Percentiles rank a stretch among this genome's conserved stretches.
These are phyloP conservation scores for Sorex araneus DNA, from an alignment of 2,113 vertebrate species.

Conservation along the genomic window DNA sequence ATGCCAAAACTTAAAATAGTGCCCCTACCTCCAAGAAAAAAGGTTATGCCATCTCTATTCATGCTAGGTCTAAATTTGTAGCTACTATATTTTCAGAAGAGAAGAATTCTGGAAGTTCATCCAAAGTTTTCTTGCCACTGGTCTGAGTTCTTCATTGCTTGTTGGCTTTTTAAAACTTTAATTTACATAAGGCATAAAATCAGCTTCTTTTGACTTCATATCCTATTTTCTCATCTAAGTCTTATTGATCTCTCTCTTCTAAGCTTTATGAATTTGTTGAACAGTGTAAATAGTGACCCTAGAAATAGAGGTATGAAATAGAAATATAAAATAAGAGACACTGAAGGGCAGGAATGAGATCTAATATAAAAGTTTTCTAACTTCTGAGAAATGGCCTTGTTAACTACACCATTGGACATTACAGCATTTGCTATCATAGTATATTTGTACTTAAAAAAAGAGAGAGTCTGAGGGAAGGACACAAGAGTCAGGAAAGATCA, in stretches of 20 bases:
- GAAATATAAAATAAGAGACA: background rate
- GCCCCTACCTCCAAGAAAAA: background rate
- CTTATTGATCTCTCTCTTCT: constrained; percentile 11
- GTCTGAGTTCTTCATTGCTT: background rate
- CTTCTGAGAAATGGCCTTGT: background rate
- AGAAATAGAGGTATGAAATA: background rate
- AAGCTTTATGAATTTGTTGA: constrained; percentile 31
- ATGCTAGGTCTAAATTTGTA: background rate
- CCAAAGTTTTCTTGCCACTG: background rate
- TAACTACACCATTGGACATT: background rate
- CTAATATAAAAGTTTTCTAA: constrained; percentile 15
- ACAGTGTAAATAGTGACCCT: background rate
- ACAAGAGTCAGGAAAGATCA: background rate
- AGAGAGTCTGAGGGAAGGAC: background rate
- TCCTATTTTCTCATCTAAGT: constrained; percentile 10
- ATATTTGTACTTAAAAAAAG: background rate
- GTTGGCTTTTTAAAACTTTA: background rate
- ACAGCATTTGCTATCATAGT: background rate
- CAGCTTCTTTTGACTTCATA: constrained; percentile 18
- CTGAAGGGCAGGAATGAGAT: background rate
- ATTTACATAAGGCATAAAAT: constrained; percentile 29
- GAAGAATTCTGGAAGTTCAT: background rate
- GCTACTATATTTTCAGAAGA: constrained; percentile 28
- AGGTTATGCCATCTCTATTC: background rate
- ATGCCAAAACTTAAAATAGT: constrained; percentile 34